phyloP scores from a whole-genome alignment of 1,140 invertebrate genomes.

The Orius insidiosus region DNA sequence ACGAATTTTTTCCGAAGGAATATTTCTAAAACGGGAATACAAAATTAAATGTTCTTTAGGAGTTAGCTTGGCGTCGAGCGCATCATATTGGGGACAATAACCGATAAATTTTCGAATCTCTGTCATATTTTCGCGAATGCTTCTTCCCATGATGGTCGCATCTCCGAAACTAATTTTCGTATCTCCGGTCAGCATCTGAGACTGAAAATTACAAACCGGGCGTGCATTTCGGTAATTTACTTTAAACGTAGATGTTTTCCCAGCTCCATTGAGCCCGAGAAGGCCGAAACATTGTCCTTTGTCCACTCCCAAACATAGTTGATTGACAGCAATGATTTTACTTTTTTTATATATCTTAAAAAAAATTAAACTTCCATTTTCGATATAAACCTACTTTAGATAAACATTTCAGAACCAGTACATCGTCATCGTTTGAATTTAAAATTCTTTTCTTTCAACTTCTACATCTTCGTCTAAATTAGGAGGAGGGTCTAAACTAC shows the following conservation, averaged over 20 bases:
- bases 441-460: slow-evolving; percentile 16
- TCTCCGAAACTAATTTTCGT: slow-evolving; percentile 17
- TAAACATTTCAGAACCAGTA: slow-evolving; percentile 15
- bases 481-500: background rate
- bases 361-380: slow-evolving; percentile 1
- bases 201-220: background rate
- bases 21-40: slow-evolving; percentile 20
- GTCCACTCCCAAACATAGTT: slow-evolving; percentile 48
- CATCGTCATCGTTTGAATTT: slow-evolving; percentile 6
- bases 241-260: slow-evolving; percentile 79
- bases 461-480: slow-evolving; percentile 18
- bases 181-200: slow-evolving; percentile 21
- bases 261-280: slow-evolving; percentile 67
- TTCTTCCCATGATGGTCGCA: slow-evolving; percentile 16
- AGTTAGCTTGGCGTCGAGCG: slow-evolving; percentile 32
- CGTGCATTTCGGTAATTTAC: slow-evolving; percentile 4
- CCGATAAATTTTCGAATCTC: slow-evolving; percentile 20
- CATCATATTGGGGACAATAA: slow-evolving; percentile 32
- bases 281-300: slow-evolving; percentile 73
- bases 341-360: slow-evolving; percentile 16
- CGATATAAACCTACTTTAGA: slow-evolving; percentile 7
- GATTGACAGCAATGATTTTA: slow-evolving; percentile 39
- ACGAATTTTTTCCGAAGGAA: background rate
- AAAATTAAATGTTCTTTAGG: slow-evolving; percentile 28
- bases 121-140: slow-evolving; percentile 7